Base-by-base conservation (phyloP, 2,888 invertebrate species). In the Spicauda simplicius region DNA sequence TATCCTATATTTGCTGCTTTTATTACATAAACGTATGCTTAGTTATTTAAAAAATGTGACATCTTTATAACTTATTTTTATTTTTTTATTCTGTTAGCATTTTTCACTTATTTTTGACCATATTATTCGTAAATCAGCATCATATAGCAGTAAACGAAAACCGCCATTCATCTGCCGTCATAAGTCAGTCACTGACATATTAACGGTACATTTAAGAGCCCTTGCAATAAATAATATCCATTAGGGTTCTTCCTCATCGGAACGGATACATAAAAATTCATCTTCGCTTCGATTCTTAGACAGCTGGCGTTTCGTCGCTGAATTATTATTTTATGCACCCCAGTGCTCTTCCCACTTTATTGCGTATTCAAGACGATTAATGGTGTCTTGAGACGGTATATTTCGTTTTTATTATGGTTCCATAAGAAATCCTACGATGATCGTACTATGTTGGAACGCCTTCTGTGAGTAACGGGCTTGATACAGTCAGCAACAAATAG, bases 291-390 rank as follows among this genome's bases (percentile, higher is more conserved):
- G 58, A 58, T 65, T 58, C 19, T 57, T 25, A 25, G 58, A 45
- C 80, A 76, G 72, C 72, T 74, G 73, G 75, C 74, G 72, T 69
- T 76, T 76, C 74, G 73, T 74, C 73, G 70, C 71, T 72, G 72
- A 72, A 82, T 81, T 84, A 83, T 85, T 86, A 87, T 88, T 86
- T 86, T 87, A 87, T 88, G 86, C 87, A 86, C 83, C 85, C 86
- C 79, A 72, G 72, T 62, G 74, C 48, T 74, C 69, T 64, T n/a
- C 68, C 56, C 68, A 68, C 71, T 77, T 77, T 76, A 77, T 76
- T 74, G 72, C 73, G 70, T 64, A 71, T 71, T 67, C 70, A 69
- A 73, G 70, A 72, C 73, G 74, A 77, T 71, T 75, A 74, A 65
- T 65, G 54, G 59, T 11, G 53, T 41, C 52, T 65, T 59, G 78